Conservation (phyloP, 1,140 invertebrate species). For the Drosophila varians region DNA sequence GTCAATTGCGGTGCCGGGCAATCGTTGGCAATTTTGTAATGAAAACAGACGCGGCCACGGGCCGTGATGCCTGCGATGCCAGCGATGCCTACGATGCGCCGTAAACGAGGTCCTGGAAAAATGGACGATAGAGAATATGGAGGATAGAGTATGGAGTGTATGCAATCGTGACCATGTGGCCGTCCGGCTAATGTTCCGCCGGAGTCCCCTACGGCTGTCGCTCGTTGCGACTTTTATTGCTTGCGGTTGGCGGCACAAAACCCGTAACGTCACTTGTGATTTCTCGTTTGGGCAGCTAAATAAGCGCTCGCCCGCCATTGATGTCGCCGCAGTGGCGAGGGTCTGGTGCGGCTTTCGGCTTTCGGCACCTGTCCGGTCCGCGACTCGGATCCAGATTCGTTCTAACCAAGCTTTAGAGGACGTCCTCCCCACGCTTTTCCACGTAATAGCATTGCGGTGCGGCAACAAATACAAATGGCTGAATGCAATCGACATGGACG, state of each 20-base stretch:
- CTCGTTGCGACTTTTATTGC: constrained; percentile 73
- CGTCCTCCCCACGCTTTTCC: constrained; percentile 46
- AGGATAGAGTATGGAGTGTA: neutral
- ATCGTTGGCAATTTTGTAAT: constrained; percentile 74
- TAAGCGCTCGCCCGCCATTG: constrained; percentile 43
- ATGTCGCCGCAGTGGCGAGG: constrained; percentile 54
- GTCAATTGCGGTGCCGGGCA: constrained; percentile 68
- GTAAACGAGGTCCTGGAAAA: neutral
- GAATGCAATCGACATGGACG: constrained; percentile 27
- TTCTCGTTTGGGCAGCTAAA: constrained; percentile 69
- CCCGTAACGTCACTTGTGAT: constrained; percentile 79
- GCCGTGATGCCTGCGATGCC: too few species aligned
- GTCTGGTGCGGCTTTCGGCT: too few species aligned
- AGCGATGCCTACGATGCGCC: constrained; percentile 10
- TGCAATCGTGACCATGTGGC: constrained; percentile 43
- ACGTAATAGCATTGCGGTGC: constrained; percentile 76
- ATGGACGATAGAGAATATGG: constrained; percentile 1
- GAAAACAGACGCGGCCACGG: constrained; percentile 58
- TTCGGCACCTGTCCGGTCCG: constrained; percentile 64
- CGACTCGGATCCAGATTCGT: constrained; percentile 2
- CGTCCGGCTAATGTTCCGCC: constrained; percentile 54
- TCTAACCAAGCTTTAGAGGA: neutral
- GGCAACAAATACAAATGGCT: constrained; percentile 58
- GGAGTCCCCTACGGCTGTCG: constrained; percentile 25
- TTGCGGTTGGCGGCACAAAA: constrained; percentile 76